A percentile compares a stretch with the other conserved stretches of the same genome.
These are phyloP conservation scores for Leptodactylus fuscus DNA, from an alignment of 2,113 vertebrate species.

Conservation along the genomic window DNA sequence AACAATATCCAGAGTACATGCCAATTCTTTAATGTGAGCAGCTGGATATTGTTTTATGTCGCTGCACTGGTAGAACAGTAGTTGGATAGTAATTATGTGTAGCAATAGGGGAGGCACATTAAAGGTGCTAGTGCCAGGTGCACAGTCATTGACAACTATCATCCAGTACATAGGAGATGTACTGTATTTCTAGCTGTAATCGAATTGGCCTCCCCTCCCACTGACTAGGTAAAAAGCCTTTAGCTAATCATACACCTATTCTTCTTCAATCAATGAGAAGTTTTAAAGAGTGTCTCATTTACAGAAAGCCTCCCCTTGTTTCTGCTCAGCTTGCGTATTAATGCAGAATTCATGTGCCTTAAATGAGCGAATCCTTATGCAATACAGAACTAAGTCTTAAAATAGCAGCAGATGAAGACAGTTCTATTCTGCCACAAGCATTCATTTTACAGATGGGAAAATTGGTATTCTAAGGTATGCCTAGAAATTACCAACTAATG, in stretches of 20 bases:
- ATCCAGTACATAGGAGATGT: not conserved
- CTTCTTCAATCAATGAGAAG: conserved; percentile 53
- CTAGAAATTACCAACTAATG: conserved; percentile 45
- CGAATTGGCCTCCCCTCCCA: conserved; percentile 35
- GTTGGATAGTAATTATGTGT: conserved; percentile 34
- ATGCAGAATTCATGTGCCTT: conserved; percentile 46
- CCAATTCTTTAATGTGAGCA: not conserved
- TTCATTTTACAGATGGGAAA: conserved; percentile 18
- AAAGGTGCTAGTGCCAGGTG: conserved; percentile 50
- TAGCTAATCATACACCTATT: conserved; percentile 40
- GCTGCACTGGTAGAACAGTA: not conserved
- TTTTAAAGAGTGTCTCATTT: conserved; percentile 53
- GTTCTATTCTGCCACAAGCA: conserved; percentile 17
- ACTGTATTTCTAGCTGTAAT: conserved; percentile 34
- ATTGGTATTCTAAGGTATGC: conserved; percentile 41
- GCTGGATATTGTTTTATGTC: conserved; percentile 15
- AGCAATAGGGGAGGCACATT: conserved; percentile 36
- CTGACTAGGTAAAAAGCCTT: conserved; percentile 34
- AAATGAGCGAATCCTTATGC: conserved; percentile 55
- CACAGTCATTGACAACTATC: conserved; percentile 16
- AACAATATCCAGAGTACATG: not conserved
- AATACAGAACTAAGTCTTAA: conserved; percentile 33
- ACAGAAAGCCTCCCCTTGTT: conserved; percentile 21
- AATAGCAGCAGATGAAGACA: conserved; percentile 36
- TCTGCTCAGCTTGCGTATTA: conserved; percentile 37